These are phyloP conservation scores for Mustela nigripes DNA, from an alignment of 2,113 vertebrate species.

Conservation along the genomic window DNA sequence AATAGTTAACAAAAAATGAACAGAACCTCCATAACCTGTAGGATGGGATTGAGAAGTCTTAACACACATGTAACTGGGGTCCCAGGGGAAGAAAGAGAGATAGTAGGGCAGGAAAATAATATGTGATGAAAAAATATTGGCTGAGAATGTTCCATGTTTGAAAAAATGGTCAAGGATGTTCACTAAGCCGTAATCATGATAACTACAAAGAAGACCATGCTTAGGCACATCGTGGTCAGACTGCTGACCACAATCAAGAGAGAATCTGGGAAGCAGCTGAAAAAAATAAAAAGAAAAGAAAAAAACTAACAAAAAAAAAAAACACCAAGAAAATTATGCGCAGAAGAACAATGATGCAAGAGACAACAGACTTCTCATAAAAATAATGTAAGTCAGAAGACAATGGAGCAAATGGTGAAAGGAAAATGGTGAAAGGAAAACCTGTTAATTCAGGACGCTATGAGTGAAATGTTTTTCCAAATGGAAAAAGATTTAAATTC, in stretches of 20 bases:
- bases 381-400: slow-evolving; percentile 16
- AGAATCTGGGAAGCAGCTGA: background rate
- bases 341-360: background rate
- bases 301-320: background rate
- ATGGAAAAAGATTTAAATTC: background rate
- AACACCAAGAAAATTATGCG: background rate
- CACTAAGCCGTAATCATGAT: background rate
- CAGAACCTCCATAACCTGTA: background rate
- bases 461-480: slow-evolving; percentile 3
- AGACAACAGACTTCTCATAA: slow-evolving; percentile 28
- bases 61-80: background rate
- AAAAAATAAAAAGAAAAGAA: background rate
- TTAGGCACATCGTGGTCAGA: background rate
- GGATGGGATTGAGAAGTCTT: background rate
- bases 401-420: background rate
- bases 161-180: background rate
- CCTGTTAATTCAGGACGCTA: background rate
- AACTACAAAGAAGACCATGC: background rate
- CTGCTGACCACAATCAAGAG: background rate
- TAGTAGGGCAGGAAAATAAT: background rate
- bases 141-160: background rate
- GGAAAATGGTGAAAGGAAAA: background rate
- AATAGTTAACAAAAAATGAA: background rate
- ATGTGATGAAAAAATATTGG: slow-evolving; percentile 3
- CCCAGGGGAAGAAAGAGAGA: background rate